phyloP scores from a whole-genome alignment of 2,888 invertebrate genomes.

The Heterodera filipjevi region DNA sequence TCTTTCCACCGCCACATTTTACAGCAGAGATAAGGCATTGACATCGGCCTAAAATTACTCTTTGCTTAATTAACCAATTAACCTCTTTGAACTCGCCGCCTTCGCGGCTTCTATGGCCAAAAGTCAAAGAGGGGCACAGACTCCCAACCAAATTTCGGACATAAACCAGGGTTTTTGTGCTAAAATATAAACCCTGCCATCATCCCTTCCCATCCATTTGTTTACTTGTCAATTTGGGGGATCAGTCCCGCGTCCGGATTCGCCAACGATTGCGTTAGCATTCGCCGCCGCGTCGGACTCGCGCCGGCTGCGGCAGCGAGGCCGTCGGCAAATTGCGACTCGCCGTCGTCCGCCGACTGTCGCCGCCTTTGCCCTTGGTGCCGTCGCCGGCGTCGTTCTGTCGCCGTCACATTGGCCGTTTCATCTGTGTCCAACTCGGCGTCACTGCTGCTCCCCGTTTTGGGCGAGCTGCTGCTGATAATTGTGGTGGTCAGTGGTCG shows the following conservation, averaged over 20 bases:
- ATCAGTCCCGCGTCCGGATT: constrained; percentile 60
- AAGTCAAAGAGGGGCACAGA: too few species aligned
- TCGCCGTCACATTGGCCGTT: constrained; percentile 26
- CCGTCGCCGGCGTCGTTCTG: not conserved
- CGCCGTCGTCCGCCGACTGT: constrained; percentile 23
- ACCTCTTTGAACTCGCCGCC: too few species aligned
- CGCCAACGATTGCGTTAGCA: not conserved
- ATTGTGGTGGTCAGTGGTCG: constrained; percentile 3
- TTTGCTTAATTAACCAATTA: not conserved
- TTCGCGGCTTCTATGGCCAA: too few species aligned
- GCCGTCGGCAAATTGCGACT: too few species aligned
- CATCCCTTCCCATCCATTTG: constrained; percentile 29
- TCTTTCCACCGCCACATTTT: constrained; percentile 64
- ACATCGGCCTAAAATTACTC: constrained; percentile 47
- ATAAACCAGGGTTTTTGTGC: too few species aligned
- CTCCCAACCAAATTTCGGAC: too few species aligned
- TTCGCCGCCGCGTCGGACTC: not conserved
- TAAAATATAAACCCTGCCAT: too few species aligned
- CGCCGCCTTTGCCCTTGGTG: not conserved
- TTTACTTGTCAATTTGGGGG: constrained; percentile 58
- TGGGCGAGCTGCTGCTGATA: not conserved
- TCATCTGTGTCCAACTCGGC: constrained; percentile 46
- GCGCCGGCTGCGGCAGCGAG: not conserved
- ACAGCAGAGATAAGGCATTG: constrained; percentile 64
- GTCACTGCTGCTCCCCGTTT: not conserved